Base-by-base conservation (phyloP, 2,888 invertebrate species). In the Andrena dorsata region DNA sequence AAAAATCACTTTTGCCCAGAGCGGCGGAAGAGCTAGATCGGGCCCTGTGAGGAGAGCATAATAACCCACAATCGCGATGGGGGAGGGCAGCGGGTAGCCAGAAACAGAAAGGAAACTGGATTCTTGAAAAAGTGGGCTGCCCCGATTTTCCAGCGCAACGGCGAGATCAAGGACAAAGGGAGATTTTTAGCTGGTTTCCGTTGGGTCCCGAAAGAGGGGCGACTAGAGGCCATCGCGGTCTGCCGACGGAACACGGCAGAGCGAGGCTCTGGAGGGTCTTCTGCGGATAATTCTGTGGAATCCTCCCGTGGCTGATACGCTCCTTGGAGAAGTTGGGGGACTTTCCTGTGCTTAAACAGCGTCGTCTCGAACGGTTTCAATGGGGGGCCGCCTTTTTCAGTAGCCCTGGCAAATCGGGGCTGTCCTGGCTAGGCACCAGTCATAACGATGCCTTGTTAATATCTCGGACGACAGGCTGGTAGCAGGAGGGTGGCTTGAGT, bases 371-470 rank as follows among this genome's bases (percentile, higher is more conserved):
- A 87, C 76, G 78, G 88, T 89, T 89, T 89, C 89, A 88, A 90
- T 86, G 76, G 64, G 69, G 87, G 66, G 83, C 78, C 73, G 65
- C 74, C 70, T 78, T 78, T 73, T 66, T 65, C 75, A 82, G 66
- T 51, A 75, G 73, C 79, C 80, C 82, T 87, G 86, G 79, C 86
- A 90, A 88, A 86, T 88, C 89, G 76, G 81, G 81, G 64, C 60
- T 58, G 80, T 76, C 69, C 76, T 16, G 61, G 53, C n/a, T 61
- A 78, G 80, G 85, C 85, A 90, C 88, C 86, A 86, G 90, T 90
- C 90, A 83, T 92, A 93, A 92, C 92, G 93, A 93, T 91, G 91
- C 87, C 93, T 93, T 89, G 93, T 92, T 93, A 93, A 93, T 93
- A 91, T 91, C 92, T 91, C 88, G 87, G 88, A 89, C 90, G 89